Conservation (phyloP, 2,797 vertebrate genomes). For the Leuciscus waleckii region DNA sequence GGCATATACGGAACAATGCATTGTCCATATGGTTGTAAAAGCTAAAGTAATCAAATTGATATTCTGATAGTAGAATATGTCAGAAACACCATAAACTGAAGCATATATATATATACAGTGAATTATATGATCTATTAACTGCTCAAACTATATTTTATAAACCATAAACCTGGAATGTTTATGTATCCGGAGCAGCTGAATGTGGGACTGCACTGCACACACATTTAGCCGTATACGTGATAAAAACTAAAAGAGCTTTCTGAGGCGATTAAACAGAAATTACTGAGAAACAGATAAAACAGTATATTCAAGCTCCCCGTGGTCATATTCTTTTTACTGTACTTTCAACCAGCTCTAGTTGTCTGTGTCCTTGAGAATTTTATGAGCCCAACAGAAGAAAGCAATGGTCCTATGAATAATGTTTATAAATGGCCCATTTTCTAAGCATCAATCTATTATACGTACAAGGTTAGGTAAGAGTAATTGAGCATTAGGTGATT, state of each 20-base stretch:
- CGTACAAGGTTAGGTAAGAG: conserved; percentile 9
- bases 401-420: conserved; percentile 39
- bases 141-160: conserved; percentile 19
- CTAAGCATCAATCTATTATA: conserved; percentile 14
- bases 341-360: conserved; percentile 32
- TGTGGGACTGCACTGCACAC: conserved; percentile 11
- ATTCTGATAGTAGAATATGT: neutral
- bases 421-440: conserved; percentile 37
- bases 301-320: conserved; percentile 14
- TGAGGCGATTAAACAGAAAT: conserved; percentile 31
- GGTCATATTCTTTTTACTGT: conserved; percentile 41
- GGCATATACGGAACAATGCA: neutral
- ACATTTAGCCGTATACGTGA: neutral
- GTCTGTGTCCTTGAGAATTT: conserved; percentile 50
- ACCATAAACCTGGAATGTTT: conserved; percentile 16
- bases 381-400: conserved; percentile 39
- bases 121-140: conserved; percentile 18
- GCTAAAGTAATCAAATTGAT: conserved; percentile 2
- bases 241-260: conserved; percentile 22
- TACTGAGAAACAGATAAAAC: conserved; percentile 49
- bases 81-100: conserved; percentile 15
- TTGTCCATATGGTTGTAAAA: neutral
- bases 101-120: neutral
- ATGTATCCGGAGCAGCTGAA: neutral
- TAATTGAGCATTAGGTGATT: conserved; percentile 37